These are phyloP conservation scores for Nothocercus nigrocapillus DNA, from an alignment of 2,113 vertebrate species.

Conservation along the genomic window DNA sequence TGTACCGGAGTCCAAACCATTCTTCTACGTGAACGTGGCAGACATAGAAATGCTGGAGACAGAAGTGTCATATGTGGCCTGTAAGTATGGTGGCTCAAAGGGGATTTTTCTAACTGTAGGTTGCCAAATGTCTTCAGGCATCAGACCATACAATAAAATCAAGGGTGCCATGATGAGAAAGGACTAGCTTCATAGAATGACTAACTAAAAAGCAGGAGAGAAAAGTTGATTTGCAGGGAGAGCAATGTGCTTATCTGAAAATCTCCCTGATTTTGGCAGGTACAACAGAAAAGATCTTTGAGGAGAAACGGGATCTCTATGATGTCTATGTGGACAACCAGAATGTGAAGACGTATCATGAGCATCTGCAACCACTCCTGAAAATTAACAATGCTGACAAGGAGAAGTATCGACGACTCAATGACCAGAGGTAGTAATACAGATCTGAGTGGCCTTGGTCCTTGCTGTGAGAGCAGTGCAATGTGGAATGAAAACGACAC, in stretches of 20 bases:
- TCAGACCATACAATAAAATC: neutral
- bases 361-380: conserved; percentile 89
- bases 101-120: neutral
- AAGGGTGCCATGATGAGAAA: neutral
- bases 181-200: neutral
- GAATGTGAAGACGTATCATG: conserved; percentile 95
- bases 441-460: neutral
- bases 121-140: neutral
- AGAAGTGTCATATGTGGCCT: conserved; percentile 95
- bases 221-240: neutral
- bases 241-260: conserved; percentile 19
- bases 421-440: conserved; percentile 89
- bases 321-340: conserved; percentile 97
- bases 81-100: conserved; percentile 79
- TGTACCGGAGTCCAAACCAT: conserved; percentile 93
- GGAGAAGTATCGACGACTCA: conserved; percentile 94
- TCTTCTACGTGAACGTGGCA: conserved; percentile 97
- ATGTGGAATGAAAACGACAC: neutral
- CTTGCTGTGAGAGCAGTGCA: neutral
- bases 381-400: conserved; percentile 90
- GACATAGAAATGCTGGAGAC: conserved; percentile 93
- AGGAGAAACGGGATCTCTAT: conserved; percentile 94
- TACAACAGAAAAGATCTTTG: conserved; percentile 98
- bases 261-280: conserved; percentile 73
- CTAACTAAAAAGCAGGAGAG: neutral